phyloP scores from a whole-genome alignment of 2,113 vertebrate species.

The Cromileptes altivelis region DNA sequence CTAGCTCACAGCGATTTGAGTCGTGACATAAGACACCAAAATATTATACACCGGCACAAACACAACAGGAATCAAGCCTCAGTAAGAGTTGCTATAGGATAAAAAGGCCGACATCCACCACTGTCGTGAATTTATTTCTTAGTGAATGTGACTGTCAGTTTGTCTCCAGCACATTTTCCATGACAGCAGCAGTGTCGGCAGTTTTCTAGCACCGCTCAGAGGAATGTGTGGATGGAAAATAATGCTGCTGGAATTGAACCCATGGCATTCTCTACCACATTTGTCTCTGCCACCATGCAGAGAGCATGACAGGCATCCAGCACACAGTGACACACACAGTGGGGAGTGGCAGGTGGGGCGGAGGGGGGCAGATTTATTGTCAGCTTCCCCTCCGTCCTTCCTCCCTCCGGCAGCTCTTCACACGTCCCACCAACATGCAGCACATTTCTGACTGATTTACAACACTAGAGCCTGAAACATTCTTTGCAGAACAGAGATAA shows the following conservation, averaged over 20 bases:
- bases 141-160: background rate
- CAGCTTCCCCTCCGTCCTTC: background rate
- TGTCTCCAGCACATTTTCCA: background rate
- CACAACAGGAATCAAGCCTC: no score
- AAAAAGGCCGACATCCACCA: background rate
- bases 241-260: slow-evolving; percentile 11
- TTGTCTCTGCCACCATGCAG: slow-evolving; percentile 15
- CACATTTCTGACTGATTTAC: background rate
- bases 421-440: background rate
- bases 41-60: no score
- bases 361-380: background rate
- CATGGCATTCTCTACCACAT: slow-evolving; percentile 21
- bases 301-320: slow-evolving; percentile 36
- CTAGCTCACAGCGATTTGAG: no score
- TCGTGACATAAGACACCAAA: no score
- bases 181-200: background rate
- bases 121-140: background rate
- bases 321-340: background rate
- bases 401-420: background rate
- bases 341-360: background rate
- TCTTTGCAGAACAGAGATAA: background rate
- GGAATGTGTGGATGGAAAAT: slow-evolving; percentile 22
- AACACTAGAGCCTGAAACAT: background rate
- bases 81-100: background rate
- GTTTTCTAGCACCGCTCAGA: background rate